Base-by-base conservation (phyloP, 2,888 invertebrate genomes). In the Agrotis puta region DNA sequence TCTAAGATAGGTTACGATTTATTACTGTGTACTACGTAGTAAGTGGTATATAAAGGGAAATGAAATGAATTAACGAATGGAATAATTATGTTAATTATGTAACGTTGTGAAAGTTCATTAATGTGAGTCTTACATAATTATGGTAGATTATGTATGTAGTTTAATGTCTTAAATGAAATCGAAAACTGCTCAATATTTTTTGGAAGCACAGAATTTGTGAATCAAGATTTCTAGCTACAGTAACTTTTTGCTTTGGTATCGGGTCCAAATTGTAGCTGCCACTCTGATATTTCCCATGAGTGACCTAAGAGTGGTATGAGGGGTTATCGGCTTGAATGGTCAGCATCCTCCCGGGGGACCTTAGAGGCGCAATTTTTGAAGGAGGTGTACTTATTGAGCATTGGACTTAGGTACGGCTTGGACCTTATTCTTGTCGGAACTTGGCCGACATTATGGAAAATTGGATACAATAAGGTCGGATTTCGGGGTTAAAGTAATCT, bases 261-360 rank as follows among this genome's bases (percentile, higher is more conserved):
- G 45, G 22, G 13, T 58, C 22, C n/a, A 67, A 64, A 81, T 67
- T 66, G 66, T 56, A 58, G 82, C 58, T 62, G 33, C 53, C 82
- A 81, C 78, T 79, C 68, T 33, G 48, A 62, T 22, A 79, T 79
- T 79, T 79, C 79, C 79, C 79, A 73, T 56, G 79, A 58, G 79
- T 39, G 43, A 77, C 24, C 64, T 65, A 62, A 68, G 81, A 50
- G 64, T 20, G 45, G 75, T 48, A 67, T 77, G 51, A 77, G 53
- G 62, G 70, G 77, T 66, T 81, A 76, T 63, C 51, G 69, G 20
- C 50, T 51, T 14, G 43, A 51, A 58, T 47, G 64, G 47, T 47
- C 18, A 51, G 27, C 45, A 20, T 13, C 11, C 64, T 70, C 81
- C 62, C 70, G 24, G 0, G 53, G 70, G 65, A 59, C 11, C 16